A percentile compares a stretch with the other conserved stretches of the same genome.
Evolutionary conservation across 2,888 invertebrate genomes (phyloP).

Genomic region (Ariolimax columbianus): DNA sequence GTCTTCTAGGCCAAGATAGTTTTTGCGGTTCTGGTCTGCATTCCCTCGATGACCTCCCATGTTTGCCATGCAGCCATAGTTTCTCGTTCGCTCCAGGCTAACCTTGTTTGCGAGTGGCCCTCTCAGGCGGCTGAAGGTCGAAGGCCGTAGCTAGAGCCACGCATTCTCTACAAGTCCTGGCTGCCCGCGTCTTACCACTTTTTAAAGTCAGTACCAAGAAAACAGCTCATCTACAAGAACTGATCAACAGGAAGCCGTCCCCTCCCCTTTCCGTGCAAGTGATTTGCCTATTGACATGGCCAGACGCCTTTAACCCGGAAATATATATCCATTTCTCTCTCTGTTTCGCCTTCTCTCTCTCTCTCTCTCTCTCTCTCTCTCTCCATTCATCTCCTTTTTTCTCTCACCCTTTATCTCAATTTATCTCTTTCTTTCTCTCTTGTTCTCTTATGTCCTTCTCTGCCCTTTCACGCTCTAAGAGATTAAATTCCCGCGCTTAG

Average conservation of each 20-base stretch:
- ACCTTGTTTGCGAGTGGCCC: conserved; percentile 2
- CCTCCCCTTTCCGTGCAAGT: too few relatives aligned
- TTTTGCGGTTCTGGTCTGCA: neutral
- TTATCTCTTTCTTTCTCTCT: neutral
- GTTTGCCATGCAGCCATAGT: neutral
- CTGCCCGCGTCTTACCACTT: neutral
- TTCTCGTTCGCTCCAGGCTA: neutral
- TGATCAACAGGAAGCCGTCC: neutral
- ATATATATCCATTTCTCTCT: neutral
- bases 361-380: neutral
- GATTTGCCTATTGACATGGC: neutral
- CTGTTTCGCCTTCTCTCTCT: neutral
- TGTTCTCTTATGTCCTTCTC: too few relatives aligned
- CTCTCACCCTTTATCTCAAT: neutral
- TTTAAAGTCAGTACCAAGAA: neutral
- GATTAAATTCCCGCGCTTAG: neutral
- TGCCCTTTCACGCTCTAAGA: too few relatives aligned
- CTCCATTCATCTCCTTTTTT: neutral
- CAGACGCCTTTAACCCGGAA: neutral
- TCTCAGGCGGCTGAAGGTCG: neutral
- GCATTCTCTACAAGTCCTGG: neutral
- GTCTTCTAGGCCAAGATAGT: too few relatives aligned
- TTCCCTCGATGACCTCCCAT: neutral
- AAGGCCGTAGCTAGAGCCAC: neutral
- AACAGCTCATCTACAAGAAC: neutral